Evolutionary conservation across 2,113 vertebrate genomes (phyloP).

Genomic region (Amblyornis subalaris): DNA sequence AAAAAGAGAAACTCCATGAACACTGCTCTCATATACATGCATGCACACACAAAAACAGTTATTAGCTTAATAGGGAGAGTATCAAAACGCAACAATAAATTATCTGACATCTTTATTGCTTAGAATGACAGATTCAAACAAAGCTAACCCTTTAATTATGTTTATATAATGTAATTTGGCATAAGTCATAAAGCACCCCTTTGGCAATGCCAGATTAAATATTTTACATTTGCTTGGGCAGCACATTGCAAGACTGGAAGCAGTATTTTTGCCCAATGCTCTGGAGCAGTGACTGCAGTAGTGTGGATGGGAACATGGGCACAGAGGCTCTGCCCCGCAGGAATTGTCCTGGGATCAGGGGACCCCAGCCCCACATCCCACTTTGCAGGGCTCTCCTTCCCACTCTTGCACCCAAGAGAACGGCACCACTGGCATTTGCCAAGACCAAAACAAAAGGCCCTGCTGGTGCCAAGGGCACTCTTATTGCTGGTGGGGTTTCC

Average conservation of each 20-base stretch:
- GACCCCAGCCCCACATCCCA: background rate
- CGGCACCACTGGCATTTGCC: background rate
- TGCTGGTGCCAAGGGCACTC: background rate
- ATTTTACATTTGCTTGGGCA: conserved; percentile 55
- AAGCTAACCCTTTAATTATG: conserved; percentile 64
- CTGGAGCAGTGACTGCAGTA: background rate
- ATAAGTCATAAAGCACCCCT: conserved; percentile 54
- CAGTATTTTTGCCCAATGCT: background rate
- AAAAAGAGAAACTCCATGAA: background rate
- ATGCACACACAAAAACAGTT: background rate
- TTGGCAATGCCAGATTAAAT: conserved; percentile 63
- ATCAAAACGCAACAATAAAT: conserved; percentile 51
- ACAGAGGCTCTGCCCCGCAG: accelerated
- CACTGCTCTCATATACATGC: background rate
- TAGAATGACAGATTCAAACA: conserved; percentile 64
- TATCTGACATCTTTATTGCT: conserved; percentile 66
- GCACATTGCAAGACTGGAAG: conserved; percentile 9
- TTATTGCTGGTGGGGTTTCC: background rate
- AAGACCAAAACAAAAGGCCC: background rate
- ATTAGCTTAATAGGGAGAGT: conserved; percentile 25
- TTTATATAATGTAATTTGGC: conserved; percentile 67
- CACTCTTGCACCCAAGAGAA: background rate
- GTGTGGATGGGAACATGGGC: background rate
- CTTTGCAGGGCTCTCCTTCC: background rate
- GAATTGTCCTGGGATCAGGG: accelerated